A percentile compares a stretch with the other conserved stretches of the same genome.
These are phyloP conservation scores for Terebella lapidaria DNA, from an alignment of 2,888 invertebrate species.

Conservation along the genomic window DNA sequence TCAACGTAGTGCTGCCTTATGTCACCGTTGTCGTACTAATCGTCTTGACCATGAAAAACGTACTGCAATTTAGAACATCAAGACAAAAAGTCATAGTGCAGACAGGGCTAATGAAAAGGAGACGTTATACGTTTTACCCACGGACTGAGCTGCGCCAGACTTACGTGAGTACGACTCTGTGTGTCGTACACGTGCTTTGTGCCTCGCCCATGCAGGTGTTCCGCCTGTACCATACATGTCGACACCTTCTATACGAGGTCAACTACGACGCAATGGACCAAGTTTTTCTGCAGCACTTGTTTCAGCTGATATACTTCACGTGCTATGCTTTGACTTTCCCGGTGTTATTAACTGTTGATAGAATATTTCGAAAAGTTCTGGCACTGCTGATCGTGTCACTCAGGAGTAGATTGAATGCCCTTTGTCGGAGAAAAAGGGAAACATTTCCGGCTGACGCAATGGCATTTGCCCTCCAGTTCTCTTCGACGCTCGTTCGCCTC, in stretches of 20 bases:
- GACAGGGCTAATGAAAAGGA: background rate
- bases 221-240: background rate
- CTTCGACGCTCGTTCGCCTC: background rate
- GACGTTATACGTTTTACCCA: background rate
- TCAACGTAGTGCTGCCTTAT: constrained; percentile 7
- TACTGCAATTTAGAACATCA: background rate
- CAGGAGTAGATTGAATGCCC: background rate
- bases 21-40: background rate
- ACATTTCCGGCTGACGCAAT: background rate
- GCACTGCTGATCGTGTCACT: background rate
- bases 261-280: background rate
- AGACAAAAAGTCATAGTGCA: background rate
- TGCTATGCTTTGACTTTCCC: background rate
- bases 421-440: background rate
- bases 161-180: background rate
- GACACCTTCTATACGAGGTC: background rate
- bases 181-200: background rate
- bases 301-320: background rate
- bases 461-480: background rate
- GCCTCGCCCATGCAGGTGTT: background rate
- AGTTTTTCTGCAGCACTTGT: constrained; percentile 2
- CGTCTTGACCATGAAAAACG: background rate
- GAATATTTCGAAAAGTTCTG: background rate
- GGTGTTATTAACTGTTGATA: background rate
- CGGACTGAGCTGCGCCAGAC: constrained; percentile 1